phyloP scores from a whole-genome alignment of 2,888 invertebrate genomes.

The Rhimphoctona megacephalus region DNA sequence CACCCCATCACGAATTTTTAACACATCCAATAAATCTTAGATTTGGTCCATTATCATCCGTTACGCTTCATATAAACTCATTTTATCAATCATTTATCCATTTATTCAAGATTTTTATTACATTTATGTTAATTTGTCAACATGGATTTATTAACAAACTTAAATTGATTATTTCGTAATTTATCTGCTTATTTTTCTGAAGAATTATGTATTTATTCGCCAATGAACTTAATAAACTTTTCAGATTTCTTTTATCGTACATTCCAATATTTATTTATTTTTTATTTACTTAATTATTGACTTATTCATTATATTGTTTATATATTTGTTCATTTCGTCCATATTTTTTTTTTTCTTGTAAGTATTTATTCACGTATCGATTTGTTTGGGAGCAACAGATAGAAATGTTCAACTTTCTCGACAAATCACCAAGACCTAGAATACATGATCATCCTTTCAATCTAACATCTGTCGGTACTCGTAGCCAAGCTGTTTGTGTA shows the following conservation, averaged over 20 bases:
- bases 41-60: not conserved
- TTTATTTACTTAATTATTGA: not conserved
- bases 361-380: not conserved
- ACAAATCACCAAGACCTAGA: slow-evolving; percentile 26
- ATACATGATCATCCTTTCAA: slow-evolving; percentile 45
- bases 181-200: not conserved
- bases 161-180: not conserved
- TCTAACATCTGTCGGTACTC: slow-evolving; percentile 63
- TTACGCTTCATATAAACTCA: not conserved
- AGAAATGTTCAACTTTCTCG: slow-evolving; percentile 37
- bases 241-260: not conserved
- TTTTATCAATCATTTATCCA: slow-evolving; percentile 4
- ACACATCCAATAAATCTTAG: not conserved
- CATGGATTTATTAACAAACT: no score
- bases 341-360: not conserved
- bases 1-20: slow-evolving; percentile 4
- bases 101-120: not conserved
- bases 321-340: not conserved
- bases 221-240: no score
- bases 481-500: slow-evolving; percentile 41
- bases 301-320: not conserved
- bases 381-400: slow-evolving; percentile 2
- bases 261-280: not conserved
- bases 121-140: no score
- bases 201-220: not conserved